These are phyloP conservation scores for Lagodon rhomboides DNA, from an alignment of 2,797 vertebrate genomes.

Conservation along the genomic window DNA sequence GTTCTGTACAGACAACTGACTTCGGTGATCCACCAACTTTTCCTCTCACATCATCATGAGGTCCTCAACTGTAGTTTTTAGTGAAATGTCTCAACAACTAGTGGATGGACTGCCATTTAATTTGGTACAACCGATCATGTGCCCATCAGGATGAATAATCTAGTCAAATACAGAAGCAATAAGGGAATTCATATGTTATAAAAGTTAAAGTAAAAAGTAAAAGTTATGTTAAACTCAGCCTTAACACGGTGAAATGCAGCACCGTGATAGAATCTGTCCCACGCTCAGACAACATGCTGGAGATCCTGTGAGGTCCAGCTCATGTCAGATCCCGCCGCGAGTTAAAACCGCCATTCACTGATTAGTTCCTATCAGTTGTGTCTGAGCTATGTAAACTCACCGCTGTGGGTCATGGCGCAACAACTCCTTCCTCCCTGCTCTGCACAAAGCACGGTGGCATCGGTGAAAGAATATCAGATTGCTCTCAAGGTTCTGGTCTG, in stretches of 20 bases:
- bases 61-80: neutral
- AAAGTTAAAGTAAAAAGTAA: conserved; percentile 15
- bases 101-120: neutral
- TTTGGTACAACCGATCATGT: neutral
- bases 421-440: conserved; percentile 30
- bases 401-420: conserved; percentile 74
- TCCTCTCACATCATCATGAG: too few relatives aligned
- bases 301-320: conserved; percentile 82
- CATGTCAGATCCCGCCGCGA: conserved; percentile 68
- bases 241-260: conserved; percentile 35
- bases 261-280: conserved; percentile 75
- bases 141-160: neutral
- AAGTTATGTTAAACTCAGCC: conserved; percentile 11
- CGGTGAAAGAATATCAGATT: conserved; percentile 50
- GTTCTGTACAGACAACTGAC: neutral
- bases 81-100: neutral
- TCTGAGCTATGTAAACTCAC: conserved; percentile 88
- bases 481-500: conserved; percentile 26
- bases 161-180: neutral
- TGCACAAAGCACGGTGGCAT: conserved; percentile 41
- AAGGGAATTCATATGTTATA: neutral
- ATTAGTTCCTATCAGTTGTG: conserved; percentile 80
- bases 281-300: conserved; percentile 57
- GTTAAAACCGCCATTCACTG: conserved; percentile 78
- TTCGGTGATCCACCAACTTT: neutral